Conservation (phyloP, 1,140 invertebrate species). For the Calliphora vicina region DNA sequence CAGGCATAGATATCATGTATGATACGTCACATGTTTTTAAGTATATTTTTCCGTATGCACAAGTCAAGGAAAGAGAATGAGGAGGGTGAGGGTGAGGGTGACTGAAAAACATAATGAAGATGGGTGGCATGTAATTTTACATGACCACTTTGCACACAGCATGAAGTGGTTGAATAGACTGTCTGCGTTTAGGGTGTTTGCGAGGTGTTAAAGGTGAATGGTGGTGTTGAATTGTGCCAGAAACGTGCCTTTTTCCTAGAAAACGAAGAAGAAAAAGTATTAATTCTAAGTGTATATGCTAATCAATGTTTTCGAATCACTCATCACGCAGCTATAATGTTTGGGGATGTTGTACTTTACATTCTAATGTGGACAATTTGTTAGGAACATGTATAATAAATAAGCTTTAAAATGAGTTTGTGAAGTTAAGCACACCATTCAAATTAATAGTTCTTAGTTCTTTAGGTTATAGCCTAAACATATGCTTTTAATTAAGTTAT, state of each 20-base stretch:
- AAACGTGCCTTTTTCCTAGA: neutral
- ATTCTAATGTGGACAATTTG: too few relatives aligned
- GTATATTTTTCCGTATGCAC: neutral
- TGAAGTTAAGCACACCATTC: too few relatives aligned
- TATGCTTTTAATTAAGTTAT: too few relatives aligned
- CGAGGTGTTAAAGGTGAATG: constrained; percentile 3
- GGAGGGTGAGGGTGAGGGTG: neutral
- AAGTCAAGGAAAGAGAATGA: neutral
- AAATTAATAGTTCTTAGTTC: too few relatives aligned
- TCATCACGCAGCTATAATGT: too few relatives aligned
- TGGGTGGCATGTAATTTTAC: neutral
- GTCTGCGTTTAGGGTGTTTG: neutral
- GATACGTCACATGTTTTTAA: constrained; percentile 31
- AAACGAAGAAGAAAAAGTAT: too few relatives aligned
- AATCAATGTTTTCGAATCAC: too few relatives aligned
- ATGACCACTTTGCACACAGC: neutral
- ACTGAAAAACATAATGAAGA: neutral
- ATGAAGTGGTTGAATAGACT: neutral
- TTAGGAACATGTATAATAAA: too few relatives aligned
- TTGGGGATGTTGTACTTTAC: too few relatives aligned
- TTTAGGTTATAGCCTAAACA: too few relatives aligned
- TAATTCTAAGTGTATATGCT: too few relatives aligned
- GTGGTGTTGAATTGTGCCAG: neutral
- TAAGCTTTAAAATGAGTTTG: too few relatives aligned
- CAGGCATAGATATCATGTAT: constrained; percentile 11